phyloP scores from a whole-genome alignment of 1,140 invertebrate genomes.

The Hypothenemus hampei region DNA sequence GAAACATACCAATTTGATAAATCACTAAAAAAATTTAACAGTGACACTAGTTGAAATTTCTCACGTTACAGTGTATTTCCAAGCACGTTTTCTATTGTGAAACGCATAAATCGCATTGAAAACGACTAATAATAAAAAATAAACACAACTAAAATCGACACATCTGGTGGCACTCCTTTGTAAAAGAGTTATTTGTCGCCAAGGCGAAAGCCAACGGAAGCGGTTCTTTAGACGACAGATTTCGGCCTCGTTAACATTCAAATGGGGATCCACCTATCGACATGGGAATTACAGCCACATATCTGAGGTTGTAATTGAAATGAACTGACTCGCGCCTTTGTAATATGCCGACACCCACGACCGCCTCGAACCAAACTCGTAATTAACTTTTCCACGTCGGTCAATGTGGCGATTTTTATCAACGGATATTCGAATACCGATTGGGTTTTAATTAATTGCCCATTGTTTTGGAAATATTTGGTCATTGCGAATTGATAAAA shows the following conservation, averaged over 20 bases:
- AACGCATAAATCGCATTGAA: constrained; percentile 20
- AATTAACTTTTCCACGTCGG: constrained; percentile 34
- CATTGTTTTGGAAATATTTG: constrained; percentile 4
- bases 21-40: too few species aligned
- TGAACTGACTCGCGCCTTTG: constrained; percentile 33
- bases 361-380: constrained; percentile 32
- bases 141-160: constrained; percentile 19
- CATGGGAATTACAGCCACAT: constrained; percentile 41
- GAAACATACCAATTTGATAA: too few species aligned
- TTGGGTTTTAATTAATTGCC: constrained; percentile 11
- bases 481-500: constrained; percentile 1
- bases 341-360: constrained; percentile 28
- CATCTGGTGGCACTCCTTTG: constrained; percentile 21
- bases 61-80: too few species aligned
- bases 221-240: constrained; percentile 41
- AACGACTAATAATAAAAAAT: constrained; percentile 20
- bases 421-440: constrained; percentile 6
- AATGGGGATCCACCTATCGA: constrained; percentile 41
- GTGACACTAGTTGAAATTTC: too few species aligned
- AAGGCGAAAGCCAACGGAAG: constrained; percentile 33
- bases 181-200: constrained; percentile 28
- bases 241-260: constrained; percentile 43
- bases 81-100: constrained; percentile 14
- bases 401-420: constrained; percentile 14
- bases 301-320: constrained; percentile 40